Evolutionary conservation across 2,113 vertebrate genomes (phyloP), one percentile per base, ranked within the genome.

Genomic region (Gymnobelideus leadbeateri): DNA sequence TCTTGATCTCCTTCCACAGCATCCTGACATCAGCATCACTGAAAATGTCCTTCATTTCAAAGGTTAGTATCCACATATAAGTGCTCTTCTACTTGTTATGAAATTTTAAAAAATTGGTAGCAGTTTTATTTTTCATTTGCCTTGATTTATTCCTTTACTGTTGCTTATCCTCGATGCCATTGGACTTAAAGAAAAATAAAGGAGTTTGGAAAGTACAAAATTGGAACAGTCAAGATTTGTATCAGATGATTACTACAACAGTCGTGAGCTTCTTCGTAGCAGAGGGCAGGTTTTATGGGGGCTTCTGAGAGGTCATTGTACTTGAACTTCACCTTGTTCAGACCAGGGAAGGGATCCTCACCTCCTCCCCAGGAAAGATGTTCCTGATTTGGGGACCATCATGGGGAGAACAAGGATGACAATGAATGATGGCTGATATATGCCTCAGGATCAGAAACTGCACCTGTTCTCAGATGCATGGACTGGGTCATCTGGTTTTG

Each of bases 41-140:
- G 99, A 99, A 55, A 99, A 99, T 50, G 97, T 99, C 77, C 99
- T 99, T 47, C 98, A 98, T 61, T 99, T 99, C 97, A 99, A 97
- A 99, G 99, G 99, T 99, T 94, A 97, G 96, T 92, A 91, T 92
- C 92, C 0, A 1, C 23, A n/a, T 77, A 90, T 47, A 54, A 52
- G 46, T 51, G 23, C 11, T 94, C 10, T 7, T 47, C 12, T 37
- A 54, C n/a, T 91, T 89, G 91, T 12, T 92, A 26, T 16, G 49
- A 11, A 94, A 23, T 61, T 51, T 11, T 14, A 46, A 24, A 55
- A 26, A 46, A 94, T 0, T 43, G 43, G 2, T 91, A 53, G 47
- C 21, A 26, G 16, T 95, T 96, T 92, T 43, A 89, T 92, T 93
- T 95, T 95, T n/a, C 94, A 28, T 47, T 12, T 91, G 2, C 90